Evolutionary conservation across 2,888 invertebrate species (phyloP).

Genomic region (Thysanoteuthis rhombus): DNA sequence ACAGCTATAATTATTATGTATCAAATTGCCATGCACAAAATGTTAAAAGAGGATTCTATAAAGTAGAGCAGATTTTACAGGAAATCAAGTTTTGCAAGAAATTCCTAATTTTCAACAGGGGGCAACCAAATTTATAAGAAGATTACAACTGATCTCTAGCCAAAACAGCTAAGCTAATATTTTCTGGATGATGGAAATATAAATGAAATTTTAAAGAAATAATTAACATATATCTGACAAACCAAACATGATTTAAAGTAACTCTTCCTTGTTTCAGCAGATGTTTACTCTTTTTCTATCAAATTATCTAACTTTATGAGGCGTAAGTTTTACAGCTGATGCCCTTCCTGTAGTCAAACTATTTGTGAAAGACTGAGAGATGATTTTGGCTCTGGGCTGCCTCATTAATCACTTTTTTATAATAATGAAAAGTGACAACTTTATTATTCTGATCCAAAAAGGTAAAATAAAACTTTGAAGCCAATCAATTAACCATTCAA

Average conservation of each 20-base stretch:
- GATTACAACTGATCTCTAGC: not conserved
- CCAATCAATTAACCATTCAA: not conserved
- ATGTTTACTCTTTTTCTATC: not conserved
- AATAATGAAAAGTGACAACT: not conserved
- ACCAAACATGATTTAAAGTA: not conserved
- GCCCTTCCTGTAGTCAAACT: not conserved
- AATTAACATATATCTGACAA: not conserved
- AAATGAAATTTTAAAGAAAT: not conserved
- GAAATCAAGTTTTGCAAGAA: not conserved
- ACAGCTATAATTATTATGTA: not conserved
- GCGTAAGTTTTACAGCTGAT: not conserved
- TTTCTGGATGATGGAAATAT: not conserved
- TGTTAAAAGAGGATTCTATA: too few relatives aligned
- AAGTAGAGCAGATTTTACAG: not conserved
- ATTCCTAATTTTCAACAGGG: not conserved
- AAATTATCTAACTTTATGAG: not conserved
- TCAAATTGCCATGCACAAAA: too few relatives aligned
- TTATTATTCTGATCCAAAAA: constrained; percentile 1
- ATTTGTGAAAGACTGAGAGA: not conserved
- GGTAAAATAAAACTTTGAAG: not conserved
- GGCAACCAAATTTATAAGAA: not conserved
- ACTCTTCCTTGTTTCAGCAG: not conserved
- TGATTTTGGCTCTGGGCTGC: not conserved
- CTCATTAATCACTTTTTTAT: constrained; percentile 12
- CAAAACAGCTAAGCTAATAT: not conserved